phyloP scores from a whole-genome alignment of 2,113 vertebrate species.

The Cyprinodon variegatus region DNA sequence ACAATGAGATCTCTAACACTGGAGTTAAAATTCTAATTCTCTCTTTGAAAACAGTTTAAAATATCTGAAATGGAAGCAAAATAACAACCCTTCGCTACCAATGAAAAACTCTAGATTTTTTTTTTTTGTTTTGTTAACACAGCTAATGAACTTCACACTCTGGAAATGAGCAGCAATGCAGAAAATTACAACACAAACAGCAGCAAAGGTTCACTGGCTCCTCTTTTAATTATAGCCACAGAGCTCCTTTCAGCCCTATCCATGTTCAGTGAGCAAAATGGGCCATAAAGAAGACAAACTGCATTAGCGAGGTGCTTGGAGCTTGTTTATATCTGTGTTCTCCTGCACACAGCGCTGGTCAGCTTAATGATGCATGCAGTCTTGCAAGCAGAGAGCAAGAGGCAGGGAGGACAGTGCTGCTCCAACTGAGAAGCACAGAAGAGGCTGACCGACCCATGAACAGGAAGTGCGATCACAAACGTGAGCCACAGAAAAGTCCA shows the following conservation, averaged over 20 bases:
- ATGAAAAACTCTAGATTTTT: conserved; percentile 30
- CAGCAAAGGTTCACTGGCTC: neutral
- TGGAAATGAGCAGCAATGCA: conserved; percentile 38
- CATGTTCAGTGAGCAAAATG: conserved; percentile 49
- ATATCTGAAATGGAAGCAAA: too few species aligned
- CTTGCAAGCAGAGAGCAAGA: conserved; percentile 21
- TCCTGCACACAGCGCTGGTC: conserved; percentile 31
- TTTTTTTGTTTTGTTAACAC: neutral
- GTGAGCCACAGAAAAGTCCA: neutral
- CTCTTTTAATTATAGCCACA: conserved; percentile 47
- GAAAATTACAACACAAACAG: conserved; percentile 38
- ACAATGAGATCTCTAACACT: neutral
- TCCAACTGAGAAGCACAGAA: conserved; percentile 35
- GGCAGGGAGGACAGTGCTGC: conserved; percentile 19
- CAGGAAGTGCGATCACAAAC: conserved; percentile 25
- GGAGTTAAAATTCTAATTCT: neutral
- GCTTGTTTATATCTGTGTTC: conserved; percentile 57
- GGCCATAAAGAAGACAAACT: conserved; percentile 69
- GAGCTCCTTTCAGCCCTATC: conserved; percentile 47
- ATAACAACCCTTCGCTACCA: neutral
- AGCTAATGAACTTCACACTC: conserved; percentile 26
- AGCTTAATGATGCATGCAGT: conserved; percentile 72
- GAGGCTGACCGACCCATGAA: conserved; percentile 38
- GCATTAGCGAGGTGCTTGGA: conserved; percentile 59
- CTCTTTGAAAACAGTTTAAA: neutral